Evolutionary conservation across 2,797 vertebrate genomes (phyloP).

Genomic region (Salarias fasciatus): DNA sequence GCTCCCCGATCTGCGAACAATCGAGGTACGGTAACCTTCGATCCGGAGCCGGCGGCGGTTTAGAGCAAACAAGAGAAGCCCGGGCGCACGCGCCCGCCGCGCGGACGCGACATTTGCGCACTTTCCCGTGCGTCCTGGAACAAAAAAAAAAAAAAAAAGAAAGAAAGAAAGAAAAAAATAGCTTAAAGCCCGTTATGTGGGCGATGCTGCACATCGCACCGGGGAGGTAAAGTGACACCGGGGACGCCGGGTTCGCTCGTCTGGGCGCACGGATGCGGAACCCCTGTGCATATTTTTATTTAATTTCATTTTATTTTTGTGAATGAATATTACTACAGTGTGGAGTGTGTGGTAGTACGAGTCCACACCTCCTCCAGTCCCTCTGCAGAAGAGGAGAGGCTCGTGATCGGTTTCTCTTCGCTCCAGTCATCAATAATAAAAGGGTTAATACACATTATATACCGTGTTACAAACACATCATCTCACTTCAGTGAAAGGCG

Average conservation of each 20-base stretch:
- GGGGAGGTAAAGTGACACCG: slow-evolving; percentile 11
- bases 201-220: slow-evolving; percentile 8
- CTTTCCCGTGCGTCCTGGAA: neutral
- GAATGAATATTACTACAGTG: slow-evolving; percentile 56
- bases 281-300: slow-evolving; percentile 29
- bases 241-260: slow-evolving; percentile 29
- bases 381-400: slow-evolving; percentile 26
- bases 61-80: too few species aligned
- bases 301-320: slow-evolving; percentile 31
- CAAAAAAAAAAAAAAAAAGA: too few species aligned
- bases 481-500: neutral
- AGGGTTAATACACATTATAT: too few species aligned
- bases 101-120: neutral
- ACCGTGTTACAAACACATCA: too few species aligned
- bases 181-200: slow-evolving; percentile 13
- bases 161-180: too few species aligned
- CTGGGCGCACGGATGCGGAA: slow-evolving; percentile 38
- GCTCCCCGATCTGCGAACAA: slow-evolving; percentile 76
- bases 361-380: slow-evolving; percentile 47
- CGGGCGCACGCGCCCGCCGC: too few species aligned
- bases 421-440: too few species aligned
- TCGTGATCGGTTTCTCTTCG: neutral
- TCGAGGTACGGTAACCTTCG: slow-evolving; percentile 78
- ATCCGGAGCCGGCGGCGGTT: neutral
- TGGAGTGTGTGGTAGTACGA: slow-evolving; percentile 37